Percentiles rank a stretch among this genome's conserved stretches.
phyloP scores from a whole-genome alignment of 2,113 vertebrate genomes.

The Callopanchax toddi region DNA sequence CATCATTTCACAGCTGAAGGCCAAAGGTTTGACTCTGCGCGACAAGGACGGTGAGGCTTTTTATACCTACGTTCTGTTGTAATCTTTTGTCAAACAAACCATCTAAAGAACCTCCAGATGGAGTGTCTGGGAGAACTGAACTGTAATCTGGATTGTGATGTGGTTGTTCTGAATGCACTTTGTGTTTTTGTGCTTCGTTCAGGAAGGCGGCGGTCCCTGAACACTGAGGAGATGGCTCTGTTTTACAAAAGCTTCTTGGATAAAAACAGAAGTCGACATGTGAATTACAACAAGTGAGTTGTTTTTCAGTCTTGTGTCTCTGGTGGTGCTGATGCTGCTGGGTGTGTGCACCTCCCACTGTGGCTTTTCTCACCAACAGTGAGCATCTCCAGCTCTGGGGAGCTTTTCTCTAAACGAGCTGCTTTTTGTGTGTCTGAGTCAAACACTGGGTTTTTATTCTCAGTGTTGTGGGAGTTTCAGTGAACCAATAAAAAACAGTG shows the following conservation, averaged over 20 bases:
- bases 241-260: constrained; percentile 94
- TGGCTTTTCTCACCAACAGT: no score
- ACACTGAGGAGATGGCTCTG: constrained; percentile 91
- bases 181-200: constrained; percentile 23
- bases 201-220: constrained; percentile 85
- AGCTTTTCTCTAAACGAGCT: no score
- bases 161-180: background rate
- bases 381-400: no score
- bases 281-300: constrained; percentile 91
- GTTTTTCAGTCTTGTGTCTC: background rate
- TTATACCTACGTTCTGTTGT: background rate
- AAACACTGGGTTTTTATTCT: no score
- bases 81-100: background rate
- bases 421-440: no score
- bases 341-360: background rate
- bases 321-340: background rate
- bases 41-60: constrained; percentile 84
- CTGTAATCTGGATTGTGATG: no score
- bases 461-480: no score
- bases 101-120: background rate
- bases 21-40: constrained; percentile 80
- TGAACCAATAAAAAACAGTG: no score
- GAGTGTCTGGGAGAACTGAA: no score
- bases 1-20: constrained; percentile 81
- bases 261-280: constrained; percentile 86